Evolutionary conservation across 2,888 invertebrate species (phyloP).

Genomic region (Tortrix viridana): DNA sequence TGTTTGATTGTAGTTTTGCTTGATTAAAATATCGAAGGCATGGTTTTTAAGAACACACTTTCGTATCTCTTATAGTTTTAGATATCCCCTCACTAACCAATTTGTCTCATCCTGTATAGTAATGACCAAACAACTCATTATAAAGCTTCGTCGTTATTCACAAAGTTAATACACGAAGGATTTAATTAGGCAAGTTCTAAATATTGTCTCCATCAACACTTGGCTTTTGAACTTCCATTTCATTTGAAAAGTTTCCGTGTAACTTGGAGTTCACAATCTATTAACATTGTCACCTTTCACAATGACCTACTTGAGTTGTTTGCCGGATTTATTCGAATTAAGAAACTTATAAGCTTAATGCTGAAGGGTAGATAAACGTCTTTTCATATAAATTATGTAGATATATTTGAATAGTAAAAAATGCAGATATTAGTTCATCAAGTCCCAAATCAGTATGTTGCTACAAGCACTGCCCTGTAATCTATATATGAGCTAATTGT

Average conservation of each 20-base stretch:
- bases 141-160: background rate
- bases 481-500: no score
- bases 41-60: no score
- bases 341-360: constrained; percentile 31
- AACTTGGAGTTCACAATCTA: constrained; percentile 71
- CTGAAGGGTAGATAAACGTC: background rate
- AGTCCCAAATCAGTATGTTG: no score
- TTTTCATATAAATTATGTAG: no score
- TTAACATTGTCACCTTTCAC: constrained; percentile 61
- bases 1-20: no score
- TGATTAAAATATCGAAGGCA: no score
- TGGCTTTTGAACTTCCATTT: constrained; percentile 72
- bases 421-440: no score
- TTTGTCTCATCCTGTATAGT: no score
- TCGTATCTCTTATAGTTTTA: no score
- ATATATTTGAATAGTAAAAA: no score
- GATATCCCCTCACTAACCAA: no score
- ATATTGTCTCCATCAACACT: constrained; percentile 79
- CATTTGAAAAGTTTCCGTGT: constrained; percentile 79
- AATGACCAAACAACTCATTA: background rate
- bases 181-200: constrained; percentile 76
- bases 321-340: constrained; percentile 27
- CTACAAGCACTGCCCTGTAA: no score
- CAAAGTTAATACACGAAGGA: constrained; percentile 38
- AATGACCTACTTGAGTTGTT: constrained; percentile 22